phyloP scores from a whole-genome alignment of 2,888 invertebrate species.

The Limnephilus marmoratus region DNA sequence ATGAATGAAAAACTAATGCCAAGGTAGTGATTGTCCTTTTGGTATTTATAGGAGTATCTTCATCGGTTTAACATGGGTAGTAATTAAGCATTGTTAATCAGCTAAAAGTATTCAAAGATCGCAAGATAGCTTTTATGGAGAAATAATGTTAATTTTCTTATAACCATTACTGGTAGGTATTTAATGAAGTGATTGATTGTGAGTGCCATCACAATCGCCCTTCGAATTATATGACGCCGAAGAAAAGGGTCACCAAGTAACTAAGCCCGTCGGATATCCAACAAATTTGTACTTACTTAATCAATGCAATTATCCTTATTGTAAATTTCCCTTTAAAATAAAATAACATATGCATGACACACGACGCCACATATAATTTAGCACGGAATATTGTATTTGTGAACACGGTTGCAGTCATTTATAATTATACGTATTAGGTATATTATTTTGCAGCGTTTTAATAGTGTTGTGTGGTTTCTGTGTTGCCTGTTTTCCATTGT shows the following conservation, averaged over 20 bases:
- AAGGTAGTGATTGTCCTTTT: neutral
- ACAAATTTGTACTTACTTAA: neutral
- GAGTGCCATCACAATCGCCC: neutral
- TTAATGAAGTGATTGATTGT: conserved; percentile 15
- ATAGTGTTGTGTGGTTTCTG: too few species aligned
- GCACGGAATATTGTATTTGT: neutral
- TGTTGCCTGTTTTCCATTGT: too few species aligned
- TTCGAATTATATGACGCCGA: conserved; percentile 5
- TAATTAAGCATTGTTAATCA: neutral
- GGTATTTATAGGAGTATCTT: neutral
- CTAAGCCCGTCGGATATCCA: neutral
- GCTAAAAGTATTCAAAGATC: neutral
- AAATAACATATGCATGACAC: neutral
- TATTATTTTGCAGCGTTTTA: too few species aligned
- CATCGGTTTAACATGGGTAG: neutral
- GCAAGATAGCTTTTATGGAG: neutral
- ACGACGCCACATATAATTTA: neutral
- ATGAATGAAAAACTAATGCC: neutral
- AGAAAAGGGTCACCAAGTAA: neutral
- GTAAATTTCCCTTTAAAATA: neutral
- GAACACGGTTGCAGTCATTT: neutral
- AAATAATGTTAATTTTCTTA: neutral
- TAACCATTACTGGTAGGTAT: neutral
- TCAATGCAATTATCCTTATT: neutral
- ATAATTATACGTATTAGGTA: neutral